Conservation (phyloP, 2,113 vertebrate species). For the Vimba vimba region DNA sequence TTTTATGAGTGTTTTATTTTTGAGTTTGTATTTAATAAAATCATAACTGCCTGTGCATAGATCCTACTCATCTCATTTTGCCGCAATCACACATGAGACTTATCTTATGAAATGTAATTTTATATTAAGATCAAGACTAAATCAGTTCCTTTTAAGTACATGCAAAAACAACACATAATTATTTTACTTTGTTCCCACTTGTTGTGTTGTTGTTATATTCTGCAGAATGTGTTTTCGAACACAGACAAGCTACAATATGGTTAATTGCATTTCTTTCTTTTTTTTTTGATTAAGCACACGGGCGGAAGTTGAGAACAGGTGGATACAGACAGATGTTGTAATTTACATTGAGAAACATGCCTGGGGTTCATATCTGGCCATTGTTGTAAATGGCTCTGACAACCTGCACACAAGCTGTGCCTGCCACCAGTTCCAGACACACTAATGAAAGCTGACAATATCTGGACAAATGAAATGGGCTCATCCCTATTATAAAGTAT, state of each 20-base stretch:
- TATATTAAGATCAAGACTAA: background rate
- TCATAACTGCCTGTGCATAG: no score
- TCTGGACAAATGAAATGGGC: conserved; percentile 67
- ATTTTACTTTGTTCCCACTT: background rate
- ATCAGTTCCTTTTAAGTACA: background rate
- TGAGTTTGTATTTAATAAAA: no score
- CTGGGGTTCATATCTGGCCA: conserved; percentile 78
- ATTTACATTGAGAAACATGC: conserved; percentile 75
- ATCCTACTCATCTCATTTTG: no score
- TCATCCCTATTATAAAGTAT: conserved; percentile 65
- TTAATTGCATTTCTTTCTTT: conserved; percentile 34
- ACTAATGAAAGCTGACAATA: conserved; percentile 77
- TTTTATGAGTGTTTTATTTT: no score
- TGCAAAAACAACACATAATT: background rate
- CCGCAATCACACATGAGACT: background rate
- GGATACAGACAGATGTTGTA: conserved; percentile 77
- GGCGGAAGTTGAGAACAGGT: conserved; percentile 71
- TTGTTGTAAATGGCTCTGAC: conserved; percentile 77
- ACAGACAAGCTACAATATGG: conserved; percentile 19
- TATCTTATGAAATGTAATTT: background rate
- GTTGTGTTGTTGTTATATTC: background rate
- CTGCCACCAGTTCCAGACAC: conserved; percentile 67
- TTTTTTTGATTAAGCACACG: conserved; percentile 1
- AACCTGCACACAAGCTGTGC: conserved; percentile 71
- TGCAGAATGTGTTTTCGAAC: background rate